Percentiles rank a stretch among this genome's conserved stretches.
These are phyloP conservation scores for Yponomeuta malinellus DNA, from an alignment of 2,888 invertebrate genomes.

Conservation along the genomic window DNA sequence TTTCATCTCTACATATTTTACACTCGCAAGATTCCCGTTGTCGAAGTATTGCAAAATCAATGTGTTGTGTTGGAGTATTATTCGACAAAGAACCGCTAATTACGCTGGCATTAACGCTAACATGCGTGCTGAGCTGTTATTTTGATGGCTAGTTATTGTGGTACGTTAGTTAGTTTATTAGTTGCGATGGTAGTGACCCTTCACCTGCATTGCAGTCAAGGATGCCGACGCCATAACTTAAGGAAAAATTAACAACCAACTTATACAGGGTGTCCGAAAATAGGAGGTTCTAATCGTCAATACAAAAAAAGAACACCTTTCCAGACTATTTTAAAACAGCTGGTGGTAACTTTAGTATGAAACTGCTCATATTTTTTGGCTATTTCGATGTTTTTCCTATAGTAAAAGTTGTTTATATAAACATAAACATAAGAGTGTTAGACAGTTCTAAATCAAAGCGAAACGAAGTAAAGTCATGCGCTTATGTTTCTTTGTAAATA, in stretches of 20 bases:
- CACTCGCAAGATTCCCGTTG: neutral
- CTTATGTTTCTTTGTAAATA: no score
- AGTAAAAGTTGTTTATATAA: no score
- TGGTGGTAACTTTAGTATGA: no score
- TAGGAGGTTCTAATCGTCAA: no score
- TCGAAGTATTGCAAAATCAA: neutral
- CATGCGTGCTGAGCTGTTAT: neutral
- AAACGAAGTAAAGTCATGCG: no score
- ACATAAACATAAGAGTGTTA: no score
- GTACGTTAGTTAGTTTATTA: neutral
- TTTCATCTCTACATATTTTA: neutral
- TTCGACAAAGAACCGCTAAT: neutral
- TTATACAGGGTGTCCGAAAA: no score
- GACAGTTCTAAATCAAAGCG: no score
- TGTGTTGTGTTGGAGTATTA: neutral
- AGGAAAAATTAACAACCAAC: neutral
- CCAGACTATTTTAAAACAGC: no score
- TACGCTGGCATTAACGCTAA: neutral
- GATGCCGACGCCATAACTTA: neutral
- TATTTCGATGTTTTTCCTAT: no score
- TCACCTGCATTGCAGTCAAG: constrained; percentile 7
- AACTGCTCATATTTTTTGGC: no score
- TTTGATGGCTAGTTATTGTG: neutral
- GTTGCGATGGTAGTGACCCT: neutral
- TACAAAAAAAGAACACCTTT: no score